Evolutionary conservation across 2,113 vertebrate species (phyloP), one percentile per base, ranked within the genome.

Genomic region (Astur gentilis): DNA sequence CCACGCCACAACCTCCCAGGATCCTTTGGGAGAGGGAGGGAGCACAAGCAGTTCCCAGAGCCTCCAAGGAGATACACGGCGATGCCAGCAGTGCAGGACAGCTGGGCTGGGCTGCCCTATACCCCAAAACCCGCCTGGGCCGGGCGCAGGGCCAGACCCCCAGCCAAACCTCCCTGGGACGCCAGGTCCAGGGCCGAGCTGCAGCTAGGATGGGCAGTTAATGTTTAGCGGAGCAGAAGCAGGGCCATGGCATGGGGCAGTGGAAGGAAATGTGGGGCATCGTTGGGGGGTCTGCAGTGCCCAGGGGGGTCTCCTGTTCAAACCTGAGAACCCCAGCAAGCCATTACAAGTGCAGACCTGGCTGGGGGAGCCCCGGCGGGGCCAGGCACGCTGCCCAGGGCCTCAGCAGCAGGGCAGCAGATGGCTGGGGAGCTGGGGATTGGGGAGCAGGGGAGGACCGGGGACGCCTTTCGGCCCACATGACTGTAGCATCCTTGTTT

Each of bases 361-460:
- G 44, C 83, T 80, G 47, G 42, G 49, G 55, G 64, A 45, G 17
- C 36, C 34, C 58, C 0, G 0, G n/a, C 58, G 21, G 20, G 72
- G 22, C 6, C 5, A 4, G 85, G 67, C 23, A 4, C 0, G 5
- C 11, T 90, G 88, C 85, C 57, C 84, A 89, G 34, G 76, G 71
- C 52, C 66, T 36, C 16, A 47, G 70, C 8, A 5, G 25, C 4
- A 26, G 19, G 65, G 77, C 11, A 19, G 62, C 95, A 97, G 96
- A 97, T 96, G 96, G 95, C 44, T 89, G 80, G 95, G 95, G 95
- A 97, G 38, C 93, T 86, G 79, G 93, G 91, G 95, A 96, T 29
- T 0, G 0, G 60, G 54, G 60, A 91, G 61, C 90, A 67, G 80
- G n/a, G 49, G 60, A 73, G 45, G 21, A 80, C 66, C 2, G 0